Conservation (phyloP, 2,888 invertebrate genomes). For the Diarsia dahlii region DNA sequence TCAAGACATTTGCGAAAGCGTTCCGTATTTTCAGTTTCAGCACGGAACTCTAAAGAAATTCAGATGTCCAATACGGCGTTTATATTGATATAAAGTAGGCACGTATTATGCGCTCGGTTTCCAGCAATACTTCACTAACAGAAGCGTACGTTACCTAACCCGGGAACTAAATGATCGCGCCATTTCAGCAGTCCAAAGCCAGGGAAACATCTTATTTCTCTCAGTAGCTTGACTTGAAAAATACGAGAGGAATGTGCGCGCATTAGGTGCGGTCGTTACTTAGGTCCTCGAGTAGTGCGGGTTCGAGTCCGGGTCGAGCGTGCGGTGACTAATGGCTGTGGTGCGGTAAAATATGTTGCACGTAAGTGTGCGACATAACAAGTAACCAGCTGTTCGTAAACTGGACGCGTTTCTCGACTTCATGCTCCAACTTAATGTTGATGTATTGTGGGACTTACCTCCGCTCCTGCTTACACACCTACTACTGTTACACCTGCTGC, state of each 20-base stretch:
- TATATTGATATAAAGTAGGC: conserved; percentile 64
- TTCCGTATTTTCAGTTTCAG: conserved; percentile 20
- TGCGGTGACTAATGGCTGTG: conserved; percentile 80
- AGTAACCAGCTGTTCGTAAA: conserved; percentile 71
- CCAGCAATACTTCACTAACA: conserved; percentile 62
- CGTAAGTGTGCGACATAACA: conserved; percentile 76
- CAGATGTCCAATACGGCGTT: conserved; percentile 54
- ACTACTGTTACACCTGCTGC: not conserved
- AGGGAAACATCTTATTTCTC: conserved; percentile 75
- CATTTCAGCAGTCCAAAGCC: conserved; percentile 70
- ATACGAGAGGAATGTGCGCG: conserved; percentile 79
- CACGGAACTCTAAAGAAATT: conserved; percentile 40
- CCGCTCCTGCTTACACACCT: not conserved
- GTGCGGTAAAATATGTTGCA: conserved; percentile 78
- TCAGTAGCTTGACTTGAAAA: conserved; percentile 80
- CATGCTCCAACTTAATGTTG: conserved; percentile 49
- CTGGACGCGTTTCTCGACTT: conserved; percentile 64
- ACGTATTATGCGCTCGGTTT: conserved; percentile 60
- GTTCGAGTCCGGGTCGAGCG: conserved; percentile 74
- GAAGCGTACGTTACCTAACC: conserved; percentile 59
- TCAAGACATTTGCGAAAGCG: conserved; percentile 1
- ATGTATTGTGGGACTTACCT: conserved; percentile 36
- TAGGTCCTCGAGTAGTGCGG: conserved; percentile 73
- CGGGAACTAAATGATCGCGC: conserved; percentile 70
- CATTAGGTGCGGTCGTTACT: conserved; percentile 84